A percentile compares a stretch with the other conserved stretches of the same genome.
These are phyloP conservation scores for Eupithecia insigniata DNA, from an alignment of 2,888 invertebrate genomes.

Conservation along the genomic window DNA sequence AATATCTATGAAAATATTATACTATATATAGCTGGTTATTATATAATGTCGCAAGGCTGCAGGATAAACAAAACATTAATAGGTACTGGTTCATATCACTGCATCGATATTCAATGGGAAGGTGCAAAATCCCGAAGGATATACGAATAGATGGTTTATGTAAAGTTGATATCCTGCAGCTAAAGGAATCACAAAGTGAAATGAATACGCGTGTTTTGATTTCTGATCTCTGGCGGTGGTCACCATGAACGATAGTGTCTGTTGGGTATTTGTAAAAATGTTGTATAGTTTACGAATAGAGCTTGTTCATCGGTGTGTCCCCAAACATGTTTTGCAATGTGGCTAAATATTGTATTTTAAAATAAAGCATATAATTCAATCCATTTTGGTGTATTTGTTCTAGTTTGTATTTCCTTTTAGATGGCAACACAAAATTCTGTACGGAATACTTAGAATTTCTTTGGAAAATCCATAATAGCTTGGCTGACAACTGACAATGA, in stretches of 20 bases:
- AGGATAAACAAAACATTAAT: background rate
- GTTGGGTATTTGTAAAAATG: background rate
- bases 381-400: background rate
- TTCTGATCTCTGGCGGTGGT: background rate
- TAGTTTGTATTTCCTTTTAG: background rate
- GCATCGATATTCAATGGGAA: background rate
- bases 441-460: too few species aligned
- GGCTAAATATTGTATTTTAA: slow-evolving; percentile 1
- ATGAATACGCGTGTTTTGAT: background rate
- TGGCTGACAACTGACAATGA: too few species aligned
- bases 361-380: background rate
- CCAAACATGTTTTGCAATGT: background rate
- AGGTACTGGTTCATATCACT: background rate
- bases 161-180: background rate
- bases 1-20: background rate
- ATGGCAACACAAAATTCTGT: background rate
- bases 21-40: too few species aligned
- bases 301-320: background rate
- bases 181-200: background rate
- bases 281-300: background rate
- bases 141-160: background rate
- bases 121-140: background rate
- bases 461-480: too few species aligned
- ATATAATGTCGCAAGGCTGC: background rate
- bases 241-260: background rate